Base-by-base conservation (phyloP, 2,797 vertebrate genomes). In the Pachyuromys duprasi region DNA sequence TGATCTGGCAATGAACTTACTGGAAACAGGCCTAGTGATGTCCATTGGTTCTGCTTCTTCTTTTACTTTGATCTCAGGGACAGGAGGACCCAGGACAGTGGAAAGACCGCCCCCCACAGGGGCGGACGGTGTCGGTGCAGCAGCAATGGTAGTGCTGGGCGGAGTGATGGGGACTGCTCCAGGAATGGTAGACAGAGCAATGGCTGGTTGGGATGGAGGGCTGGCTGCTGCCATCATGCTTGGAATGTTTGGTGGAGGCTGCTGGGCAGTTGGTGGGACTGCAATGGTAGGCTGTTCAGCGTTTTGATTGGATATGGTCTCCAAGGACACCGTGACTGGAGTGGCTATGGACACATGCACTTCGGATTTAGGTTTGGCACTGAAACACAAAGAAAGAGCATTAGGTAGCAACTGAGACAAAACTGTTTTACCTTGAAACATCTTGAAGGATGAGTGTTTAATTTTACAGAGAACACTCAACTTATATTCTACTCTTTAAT, bases 291-390 rank as follows among this genome's bases (percentile, higher is more conserved):
- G 99, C 98, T 99, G 99, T 93, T 99, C 99, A 0, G 98, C 97
- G 3, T 98, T 99, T 74, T 99, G 99, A 92, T 98, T 98, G 60
- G 99, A 98, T 93, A 99, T 98, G 0, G 99, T 99, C 96, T 99
- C 99, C 96, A 99, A 98, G 14, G 99, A 97, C 79, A 99, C 99
- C 86, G 99, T 99, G 87, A 99, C 99, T 0, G 99, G 99, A 36
- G 99, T 98, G 22, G 99, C 99, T 98, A 99, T 99, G 8, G 99
- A 98, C 96, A 99, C 99, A 20, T 99, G 99, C 76, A 99, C 98
- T 97, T 99, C 99, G 0, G 99, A 98, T 98, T 99, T 99, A 90
- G 99, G 98, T 98, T 99, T 99, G 95, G 99, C 98, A n/a, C 99
- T 99, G 96, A 5, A 98, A 97, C 1, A 95, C 88, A 95, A 84